A percentile compares a stretch with the other conserved stretches of the same genome.
Evolutionary conservation across 2,113 vertebrate genomes (phyloP).

Genomic region (pig (Sus scrofa)): T2T-Sscrofa CM000818.6:50614001-50614500

Average conservation of each 20-base stretch:
- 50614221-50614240: background rate
- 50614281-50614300: background rate
- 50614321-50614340: background rate
- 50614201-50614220: background rate
- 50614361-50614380: background rate
- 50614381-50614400: background rate
- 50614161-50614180: background rate
- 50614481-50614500: too few relatives aligned
- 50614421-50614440: background rate
- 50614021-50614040: background rate
- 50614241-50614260: background rate
- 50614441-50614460: background rate
- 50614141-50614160: background rate
- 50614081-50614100: background rate
- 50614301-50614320: background rate
- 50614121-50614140: background rate
- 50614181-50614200: background rate
- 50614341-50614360: background rate
- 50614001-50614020: constrained; percentile 13
- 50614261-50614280: background rate
- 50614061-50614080: background rate
- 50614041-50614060: background rate
- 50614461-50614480: background rate
- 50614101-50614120: background rate
- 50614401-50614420: background rate